Evolutionary conservation across 2,888 invertebrate species (phyloP), one percentile per base, ranked within the genome.

Genomic region (Dryadula phaetusa): DNA sequence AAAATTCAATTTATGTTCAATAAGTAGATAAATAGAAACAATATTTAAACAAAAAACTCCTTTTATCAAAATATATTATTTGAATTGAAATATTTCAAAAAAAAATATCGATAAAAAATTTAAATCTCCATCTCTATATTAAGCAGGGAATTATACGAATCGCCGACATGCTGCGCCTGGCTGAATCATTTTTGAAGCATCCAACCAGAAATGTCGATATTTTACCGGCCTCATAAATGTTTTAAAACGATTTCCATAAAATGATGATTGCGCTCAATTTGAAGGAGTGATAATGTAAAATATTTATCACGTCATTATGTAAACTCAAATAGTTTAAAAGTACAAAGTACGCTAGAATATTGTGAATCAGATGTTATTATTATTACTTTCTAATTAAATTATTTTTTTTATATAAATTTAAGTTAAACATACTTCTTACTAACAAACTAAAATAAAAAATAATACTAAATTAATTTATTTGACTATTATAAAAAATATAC

Each of bases 191-290:
- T 74, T 74, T 70, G 74, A 74, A 72, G 72, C 73, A 70, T 70
- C 72, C 74, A 72, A 72, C 74, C 75, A 72, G 73, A 73, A 75
- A 73, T 73, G 75, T 75, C 75, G 75, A 75, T 75, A 75, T 71
- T 72, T 60, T 46, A 60, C 60, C 60, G 60, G 44, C 44, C 60
- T 60, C 60, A 60, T 60, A 60, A 60, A 60, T 60, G 60, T 60
- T 60, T 60, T 32, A 46, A 60, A 60, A 60, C 60, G 60, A 60
- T 60, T 60, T 60, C 18, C 60, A 60, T 60, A 60, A 60, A 46
- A 60, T 60, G 60, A 60, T 60, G 60, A 60, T 60, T 46, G 60
- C 60, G 32, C 42, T 44, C 44, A 32, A 60, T 46, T 60, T 60
- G 60, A 60, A 46, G 46, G 44, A 60, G 44, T 60, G 42, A 46